Conservation (phyloP, 2,113 vertebrate genomes). For the Candoia aspera region DNA sequence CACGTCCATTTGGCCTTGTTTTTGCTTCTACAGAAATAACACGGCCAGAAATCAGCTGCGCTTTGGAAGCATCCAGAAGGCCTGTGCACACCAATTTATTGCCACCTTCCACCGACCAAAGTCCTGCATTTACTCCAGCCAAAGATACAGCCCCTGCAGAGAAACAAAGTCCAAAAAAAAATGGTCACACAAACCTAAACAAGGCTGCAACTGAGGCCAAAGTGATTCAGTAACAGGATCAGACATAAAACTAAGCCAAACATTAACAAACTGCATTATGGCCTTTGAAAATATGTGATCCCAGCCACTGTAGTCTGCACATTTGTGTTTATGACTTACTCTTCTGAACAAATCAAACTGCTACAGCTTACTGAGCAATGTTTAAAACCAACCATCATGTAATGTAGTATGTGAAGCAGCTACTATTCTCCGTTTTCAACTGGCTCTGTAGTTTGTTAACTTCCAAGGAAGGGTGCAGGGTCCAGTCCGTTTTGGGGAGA, state of each 20-base stretch:
- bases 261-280: not conserved
- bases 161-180: not conserved
- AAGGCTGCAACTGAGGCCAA: not conserved
- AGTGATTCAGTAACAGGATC: not conserved
- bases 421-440: not conserved
- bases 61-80: conserved; percentile 85
- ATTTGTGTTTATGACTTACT: not conserved
- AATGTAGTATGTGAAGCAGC: not conserved
- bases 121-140: conserved; percentile 73
- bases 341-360: not conserved
- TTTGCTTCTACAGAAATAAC: conserved; percentile 83
- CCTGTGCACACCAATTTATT: conserved; percentile 88
- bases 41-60: conserved; percentile 79
- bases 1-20: conserved; percentile 63
- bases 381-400: not conserved
- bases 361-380: not conserved
- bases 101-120: conserved; percentile 92
- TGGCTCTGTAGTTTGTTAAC: not conserved
- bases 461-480: not conserved
- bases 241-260: not conserved
- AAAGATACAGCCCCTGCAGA: conserved; percentile 83
- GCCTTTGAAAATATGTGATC: not conserved
- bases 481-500: not conserved
- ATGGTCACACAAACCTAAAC: not conserved
- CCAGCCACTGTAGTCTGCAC: not conserved